A percentile compares a stretch with the other conserved stretches of the same genome.
Evolutionary conservation across 2,888 invertebrate genomes (phyloP).

Genomic region (Amphipoea lucens): DNA sequence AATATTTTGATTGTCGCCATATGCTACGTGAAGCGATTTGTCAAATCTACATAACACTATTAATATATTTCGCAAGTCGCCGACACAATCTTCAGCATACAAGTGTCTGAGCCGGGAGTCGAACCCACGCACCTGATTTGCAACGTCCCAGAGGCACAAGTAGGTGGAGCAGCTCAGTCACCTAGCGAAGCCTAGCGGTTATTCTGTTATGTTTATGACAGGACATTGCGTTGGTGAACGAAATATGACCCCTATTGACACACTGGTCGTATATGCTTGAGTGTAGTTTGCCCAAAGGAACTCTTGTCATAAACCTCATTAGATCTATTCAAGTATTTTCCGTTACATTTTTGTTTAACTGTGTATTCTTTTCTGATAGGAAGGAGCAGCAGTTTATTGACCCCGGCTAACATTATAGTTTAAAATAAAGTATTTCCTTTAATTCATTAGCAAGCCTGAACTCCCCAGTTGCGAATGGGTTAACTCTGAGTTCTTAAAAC

Average conservation of each 20-base stretch:
- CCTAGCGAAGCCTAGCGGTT: conserved; percentile 66
- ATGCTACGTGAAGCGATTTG: conserved; percentile 75
- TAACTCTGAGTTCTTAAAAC: too few relatives aligned
- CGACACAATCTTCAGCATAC: conserved; percentile 76
- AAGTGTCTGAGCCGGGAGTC: conserved; percentile 79
- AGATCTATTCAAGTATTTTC: background rate
- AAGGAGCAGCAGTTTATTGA: background rate
- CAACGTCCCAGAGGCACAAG: conserved; percentile 77
- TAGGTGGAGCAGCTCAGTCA: conserved; percentile 78
- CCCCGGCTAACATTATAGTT: background rate
- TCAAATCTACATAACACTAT: conserved; percentile 81
- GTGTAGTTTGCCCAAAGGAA: background rate
- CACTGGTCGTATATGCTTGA: background rate
- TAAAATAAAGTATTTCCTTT: background rate
- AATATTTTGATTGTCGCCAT: conserved; percentile 58
- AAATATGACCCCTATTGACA: conserved; percentile 5
- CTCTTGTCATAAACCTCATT: background rate
- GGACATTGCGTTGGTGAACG: conserved; percentile 14
- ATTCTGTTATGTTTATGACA: conserved; percentile 67
- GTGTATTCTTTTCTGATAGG: background rate
- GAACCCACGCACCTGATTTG: conserved; percentile 89
- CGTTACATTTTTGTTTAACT: too few relatives aligned
- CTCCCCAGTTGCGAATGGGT: background rate
- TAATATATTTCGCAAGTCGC: conserved; percentile 83
- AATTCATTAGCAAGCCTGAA: background rate